Evolutionary conservation across 2,797 vertebrate genomes (phyloP).

Genomic region (Emys orbicularis): DNA sequence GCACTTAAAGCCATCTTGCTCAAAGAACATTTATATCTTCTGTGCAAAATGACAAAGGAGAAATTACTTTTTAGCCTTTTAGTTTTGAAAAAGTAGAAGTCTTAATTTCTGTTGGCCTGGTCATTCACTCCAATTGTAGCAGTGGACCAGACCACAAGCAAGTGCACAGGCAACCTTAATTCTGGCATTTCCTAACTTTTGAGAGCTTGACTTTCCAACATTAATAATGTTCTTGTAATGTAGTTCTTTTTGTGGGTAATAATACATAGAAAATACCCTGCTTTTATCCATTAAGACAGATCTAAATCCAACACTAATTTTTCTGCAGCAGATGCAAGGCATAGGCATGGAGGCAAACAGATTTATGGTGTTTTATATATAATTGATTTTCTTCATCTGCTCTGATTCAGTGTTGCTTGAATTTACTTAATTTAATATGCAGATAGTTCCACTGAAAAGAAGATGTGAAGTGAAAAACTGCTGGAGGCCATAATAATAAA

Average conservation of each 20-base stretch:
- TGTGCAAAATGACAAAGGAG: background rate
- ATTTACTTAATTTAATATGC: background rate
- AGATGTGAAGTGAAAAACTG: background rate
- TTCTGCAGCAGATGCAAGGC: background rate
- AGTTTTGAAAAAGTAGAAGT: background rate
- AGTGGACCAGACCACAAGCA: background rate
- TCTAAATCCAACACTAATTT: background rate
- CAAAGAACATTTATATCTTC: background rate
- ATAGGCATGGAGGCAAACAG: background rate
- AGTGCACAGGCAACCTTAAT: background rate
- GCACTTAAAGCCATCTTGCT: background rate
- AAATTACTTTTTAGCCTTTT: background rate
- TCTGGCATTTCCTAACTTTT: background rate
- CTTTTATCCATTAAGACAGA: background rate
- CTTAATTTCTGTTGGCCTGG: background rate
- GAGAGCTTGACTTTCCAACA: background rate
- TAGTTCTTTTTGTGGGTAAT: background rate
- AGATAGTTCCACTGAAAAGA: background rate
- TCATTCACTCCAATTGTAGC: background rate
- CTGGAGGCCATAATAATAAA: background rate
- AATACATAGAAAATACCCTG: background rate
- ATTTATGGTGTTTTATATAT: background rate
- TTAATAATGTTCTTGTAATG: background rate
- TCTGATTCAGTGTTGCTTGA: background rate
- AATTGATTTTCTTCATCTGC: background rate